Conservation (phyloP, 1,140 invertebrate genomes). For the Plodia interpunctella region DNA sequence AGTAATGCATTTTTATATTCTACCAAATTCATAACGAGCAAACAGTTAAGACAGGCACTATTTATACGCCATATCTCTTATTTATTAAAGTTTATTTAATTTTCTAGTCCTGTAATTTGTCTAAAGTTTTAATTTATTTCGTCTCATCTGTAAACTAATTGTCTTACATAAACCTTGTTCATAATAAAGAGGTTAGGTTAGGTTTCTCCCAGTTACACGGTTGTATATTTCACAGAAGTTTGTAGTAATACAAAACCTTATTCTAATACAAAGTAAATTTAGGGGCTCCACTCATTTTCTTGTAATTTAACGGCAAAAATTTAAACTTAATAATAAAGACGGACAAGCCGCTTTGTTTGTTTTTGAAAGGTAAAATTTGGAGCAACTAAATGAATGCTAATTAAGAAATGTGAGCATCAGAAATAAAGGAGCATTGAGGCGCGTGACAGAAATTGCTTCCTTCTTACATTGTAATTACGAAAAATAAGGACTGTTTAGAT, state of each 20-base stretch:
- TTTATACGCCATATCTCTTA: too few species aligned
- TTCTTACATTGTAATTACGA: slow-evolving; percentile 22
- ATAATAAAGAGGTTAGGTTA: too few species aligned
- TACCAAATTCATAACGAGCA: background rate
- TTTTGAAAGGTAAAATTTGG: slow-evolving; percentile 62
- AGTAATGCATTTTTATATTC: slow-evolving; percentile 16
- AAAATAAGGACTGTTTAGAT: background rate
- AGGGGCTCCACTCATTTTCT: slow-evolving; percentile 51
- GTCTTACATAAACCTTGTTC: too few species aligned
- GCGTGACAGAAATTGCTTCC: slow-evolving; percentile 32
- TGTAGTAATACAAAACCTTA: slow-evolving; percentile 36
- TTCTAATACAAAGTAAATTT: slow-evolving; percentile 47
- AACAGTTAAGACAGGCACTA: too few species aligned
- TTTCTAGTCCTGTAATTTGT: background rate
- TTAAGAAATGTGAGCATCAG: slow-evolving; percentile 58
- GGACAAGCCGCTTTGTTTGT: slow-evolving; percentile 62
- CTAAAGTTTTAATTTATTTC: too few species aligned
- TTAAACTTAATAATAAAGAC: slow-evolving; percentile 68
- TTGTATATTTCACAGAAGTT: slow-evolving; percentile 23
- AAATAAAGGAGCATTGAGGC: slow-evolving; percentile 45
- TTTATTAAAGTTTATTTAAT: too few species aligned
- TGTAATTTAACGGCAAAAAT: slow-evolving; percentile 68
- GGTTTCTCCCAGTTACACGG: background rate
- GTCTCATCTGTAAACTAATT: too few species aligned
- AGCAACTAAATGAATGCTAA: slow-evolving; percentile 56